These are phyloP conservation scores for Potamarius usumacintae DNA, from an alignment of 2,113 vertebrate species.

Conservation along the genomic window DNA sequence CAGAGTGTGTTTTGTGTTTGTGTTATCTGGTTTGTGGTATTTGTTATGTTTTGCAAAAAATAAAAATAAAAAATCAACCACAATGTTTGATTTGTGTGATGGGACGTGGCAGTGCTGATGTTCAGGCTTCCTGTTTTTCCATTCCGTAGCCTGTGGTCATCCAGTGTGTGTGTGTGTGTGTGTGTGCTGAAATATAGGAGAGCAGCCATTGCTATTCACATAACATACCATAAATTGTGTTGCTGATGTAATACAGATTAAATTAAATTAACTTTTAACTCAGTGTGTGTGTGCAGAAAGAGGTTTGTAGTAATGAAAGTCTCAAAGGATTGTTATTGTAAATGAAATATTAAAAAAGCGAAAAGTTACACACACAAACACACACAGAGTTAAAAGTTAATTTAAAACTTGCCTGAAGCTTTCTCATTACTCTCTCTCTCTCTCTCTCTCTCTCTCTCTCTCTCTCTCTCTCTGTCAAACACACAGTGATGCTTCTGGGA, in stretches of 20 bases:
- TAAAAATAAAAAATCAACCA: neutral
- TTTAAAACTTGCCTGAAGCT: conserved; percentile 37
- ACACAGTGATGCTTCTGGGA: conserved; percentile 4
- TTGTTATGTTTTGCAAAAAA: neutral
- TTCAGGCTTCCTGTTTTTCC: conserved; percentile 21
- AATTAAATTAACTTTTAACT: neutral
- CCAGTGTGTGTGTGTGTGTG: neutral
- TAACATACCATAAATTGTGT: conserved; percentile 1
- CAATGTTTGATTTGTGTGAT: neutral
- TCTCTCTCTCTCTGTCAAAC: conserved; percentile 1
- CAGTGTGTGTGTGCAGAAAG: neutral
- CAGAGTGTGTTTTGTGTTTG: neutral
- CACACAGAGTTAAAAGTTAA: conserved; percentile 32
- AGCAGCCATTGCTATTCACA: neutral
- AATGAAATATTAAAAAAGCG: conserved; percentile 29
- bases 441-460: conserved; percentile 25
- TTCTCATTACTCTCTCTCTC: conserved; percentile 30
- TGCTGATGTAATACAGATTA: conserved; percentile 16
- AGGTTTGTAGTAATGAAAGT: conserved; percentile 13
- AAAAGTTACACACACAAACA: neutral
- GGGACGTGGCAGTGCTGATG: neutral
- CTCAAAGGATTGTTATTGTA: conserved; percentile 20
- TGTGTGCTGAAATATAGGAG: neutral
- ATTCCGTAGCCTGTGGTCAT: conserved; percentile 9
- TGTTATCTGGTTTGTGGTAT: neutral